Percentiles rank a stretch among this genome's conserved stretches.
These are phyloP conservation scores for Pseudotriccus pelzelni DNA, from an alignment of 2,797 vertebrate species.

Conservation along the genomic window DNA sequence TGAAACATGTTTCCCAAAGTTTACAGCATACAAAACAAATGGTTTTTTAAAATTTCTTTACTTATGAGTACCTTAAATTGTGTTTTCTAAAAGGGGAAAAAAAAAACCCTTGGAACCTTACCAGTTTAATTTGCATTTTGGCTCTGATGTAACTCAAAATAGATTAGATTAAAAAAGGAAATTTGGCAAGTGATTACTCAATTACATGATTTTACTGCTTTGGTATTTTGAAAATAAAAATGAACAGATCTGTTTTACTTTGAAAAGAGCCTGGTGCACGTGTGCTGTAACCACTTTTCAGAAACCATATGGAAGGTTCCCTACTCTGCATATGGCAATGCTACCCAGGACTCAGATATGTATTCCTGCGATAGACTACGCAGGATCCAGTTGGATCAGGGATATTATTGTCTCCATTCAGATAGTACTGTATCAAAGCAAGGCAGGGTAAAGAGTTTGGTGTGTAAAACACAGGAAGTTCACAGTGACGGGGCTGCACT, in stretches of 20 bases:
- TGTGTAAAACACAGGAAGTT: background rate
- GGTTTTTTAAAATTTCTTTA: conserved; percentile 61
- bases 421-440: background rate
- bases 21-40: conserved; percentile 65
- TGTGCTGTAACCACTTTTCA: conserved; percentile 64
- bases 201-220: conserved; percentile 80
- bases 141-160: conserved; percentile 77
- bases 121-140: conserved; percentile 81
- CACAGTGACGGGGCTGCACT: background rate
- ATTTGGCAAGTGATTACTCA: conserved; percentile 83
- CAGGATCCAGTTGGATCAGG: background rate
- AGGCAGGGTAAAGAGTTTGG: background rate
- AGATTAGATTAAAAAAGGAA: conserved; percentile 80
- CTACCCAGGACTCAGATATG: background rate
- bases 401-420: background rate
- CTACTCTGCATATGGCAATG: background rate
- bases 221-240: conserved; percentile 74
- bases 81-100: conserved; percentile 33
- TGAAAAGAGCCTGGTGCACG: conserved; percentile 71
- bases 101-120: conserved; percentile 68
- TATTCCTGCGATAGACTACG: background rate
- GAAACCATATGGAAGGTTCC: conserved; percentile 55
- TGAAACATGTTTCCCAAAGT: conserved; percentile 60
- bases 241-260: conserved; percentile 71
- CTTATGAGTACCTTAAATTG: conserved; percentile 70